Evolutionary conservation across 2,888 invertebrate genomes (phyloP).

Genomic region (Nephrocerus scutellatus): DNA sequence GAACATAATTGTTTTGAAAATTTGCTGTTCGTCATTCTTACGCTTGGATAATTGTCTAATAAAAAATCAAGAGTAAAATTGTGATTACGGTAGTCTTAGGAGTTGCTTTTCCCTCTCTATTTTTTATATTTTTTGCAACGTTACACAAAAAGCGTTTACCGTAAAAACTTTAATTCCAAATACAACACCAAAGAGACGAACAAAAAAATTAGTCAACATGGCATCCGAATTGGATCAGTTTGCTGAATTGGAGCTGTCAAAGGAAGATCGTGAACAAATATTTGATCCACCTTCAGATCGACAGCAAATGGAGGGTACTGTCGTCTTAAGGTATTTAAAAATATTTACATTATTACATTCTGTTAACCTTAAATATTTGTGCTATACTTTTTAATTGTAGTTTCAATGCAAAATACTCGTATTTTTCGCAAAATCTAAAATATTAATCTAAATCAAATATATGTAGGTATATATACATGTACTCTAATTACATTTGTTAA

Average conservation of each 20-base stretch:
- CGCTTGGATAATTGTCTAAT: too few species aligned
- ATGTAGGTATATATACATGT: neutral
- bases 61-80: too few species aligned
- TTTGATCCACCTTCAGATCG: conserved; percentile 55
- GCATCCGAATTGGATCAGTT: conserved; percentile 55
- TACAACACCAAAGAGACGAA: conserved; percentile 16
- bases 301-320: conserved; percentile 48
- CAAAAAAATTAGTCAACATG: conserved; percentile 32
- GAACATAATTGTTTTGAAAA: too few species aligned
- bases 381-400: neutral
- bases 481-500: neutral
- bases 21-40: too few species aligned
- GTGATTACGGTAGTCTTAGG: too few species aligned
- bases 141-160: too few species aligned
- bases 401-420: neutral
- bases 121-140: too few species aligned
- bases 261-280: conserved; percentile 67
- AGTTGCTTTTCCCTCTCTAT: too few species aligned
- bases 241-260: conserved; percentile 61
- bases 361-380: too few species aligned
- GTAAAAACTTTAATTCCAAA: too few species aligned
- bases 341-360: conserved; percentile 14
- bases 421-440: conserved; percentile 5
- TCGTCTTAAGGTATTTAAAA: conserved; percentile 46
- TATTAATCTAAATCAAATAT: neutral